Conservation (phyloP, 2,113 vertebrate species). For the Melanostigma gelatinosum region DNA sequence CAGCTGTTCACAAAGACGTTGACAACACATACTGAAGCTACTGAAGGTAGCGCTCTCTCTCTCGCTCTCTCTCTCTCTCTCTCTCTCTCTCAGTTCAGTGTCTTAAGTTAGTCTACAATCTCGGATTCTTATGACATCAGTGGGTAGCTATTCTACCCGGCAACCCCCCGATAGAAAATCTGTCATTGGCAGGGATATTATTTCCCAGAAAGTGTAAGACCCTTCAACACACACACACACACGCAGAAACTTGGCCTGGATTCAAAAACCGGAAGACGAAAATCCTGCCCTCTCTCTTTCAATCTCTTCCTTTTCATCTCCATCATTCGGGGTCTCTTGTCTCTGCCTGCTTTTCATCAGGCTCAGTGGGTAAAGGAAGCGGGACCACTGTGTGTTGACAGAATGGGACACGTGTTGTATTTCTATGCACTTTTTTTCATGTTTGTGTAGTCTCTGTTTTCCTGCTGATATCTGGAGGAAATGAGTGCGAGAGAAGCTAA, state of each 20-base stretch:
- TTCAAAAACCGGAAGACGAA: slow-evolving; percentile 35
- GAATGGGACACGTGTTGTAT: slow-evolving; percentile 20
- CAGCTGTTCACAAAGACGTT: slow-evolving; percentile 1
- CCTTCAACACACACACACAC: slow-evolving; percentile 24
- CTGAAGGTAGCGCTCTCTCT: neutral
- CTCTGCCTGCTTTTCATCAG: slow-evolving; percentile 42
- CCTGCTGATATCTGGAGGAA: neutral
- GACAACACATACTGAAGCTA: neutral
- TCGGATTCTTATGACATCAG: slow-evolving; percentile 82
- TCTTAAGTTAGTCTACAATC: slow-evolving; percentile 26
- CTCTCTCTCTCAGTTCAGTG: slow-evolving; percentile 16
- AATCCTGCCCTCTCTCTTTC: neutral
- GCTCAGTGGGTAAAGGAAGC: slow-evolving; percentile 4
- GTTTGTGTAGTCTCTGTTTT: neutral
- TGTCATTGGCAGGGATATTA: slow-evolving; percentile 81
- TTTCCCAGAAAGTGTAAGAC: slow-evolving; percentile 70
- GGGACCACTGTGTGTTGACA: slow-evolving; percentile 11
- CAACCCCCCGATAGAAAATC: slow-evolving; percentile 73
- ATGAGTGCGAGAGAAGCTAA: no score
- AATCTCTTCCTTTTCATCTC: slow-evolving; percentile 5
- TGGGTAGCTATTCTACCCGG: slow-evolving; percentile 73
- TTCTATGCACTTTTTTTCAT: slow-evolving; percentile 1
- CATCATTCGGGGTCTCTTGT: slow-evolving; percentile 15
- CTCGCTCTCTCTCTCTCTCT: no score
- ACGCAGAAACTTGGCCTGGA: slow-evolving; percentile 62